Evolutionary conservation across 2,113 vertebrate genomes (phyloP), one percentile per base, ranked within the genome.

Genomic region (Ifrita kowaldi): DNA sequence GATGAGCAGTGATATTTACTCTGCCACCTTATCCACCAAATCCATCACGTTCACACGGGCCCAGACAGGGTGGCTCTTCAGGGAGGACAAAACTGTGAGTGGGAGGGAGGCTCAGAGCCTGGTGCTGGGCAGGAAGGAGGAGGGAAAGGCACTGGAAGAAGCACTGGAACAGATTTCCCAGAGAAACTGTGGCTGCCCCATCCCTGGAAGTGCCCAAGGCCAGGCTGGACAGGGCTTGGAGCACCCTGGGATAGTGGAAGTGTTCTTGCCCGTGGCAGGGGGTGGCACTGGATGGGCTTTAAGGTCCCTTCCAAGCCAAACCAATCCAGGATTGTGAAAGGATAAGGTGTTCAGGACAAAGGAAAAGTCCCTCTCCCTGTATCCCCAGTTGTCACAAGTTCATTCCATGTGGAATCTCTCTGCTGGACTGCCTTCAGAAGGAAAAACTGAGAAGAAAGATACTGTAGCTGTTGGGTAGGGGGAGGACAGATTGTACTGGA

Each of bases 1-100:
- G 97, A 99, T 99, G 99, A 99, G 99, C 98, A 99, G 99, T 7
- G 99, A 99, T 71, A 99, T 99, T 94, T 99, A 99, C 97, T 99
- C 99, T 3, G 99, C 99, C 95, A 99, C 99, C 1, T 98, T 99
- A 93, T 99, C 99, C 96, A 99, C 99, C 95, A 99, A 99, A 97
- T 99, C 99, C 79, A 99, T 99, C 95, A 99, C 98, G 32, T 99
- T 99, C 97, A 98, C 99, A 1, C 98, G 99, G 92, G 99, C 99
- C 35, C 99, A 99, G 96, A 99, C 98, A 0, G 99, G 99, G 52
- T 99, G 99, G 99, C 98, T 99, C 89, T 99, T 99, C 97, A 97
- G 99, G 90, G 99, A 99, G 96, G 99, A 99, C 98, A 99, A 99
- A 98, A 99, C 99, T 96, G 99, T 99, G 84, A 90, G 98, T 35